Evolutionary conservation across 1,140 invertebrate species (phyloP).

Genomic region (Leucophenga varia): DNA sequence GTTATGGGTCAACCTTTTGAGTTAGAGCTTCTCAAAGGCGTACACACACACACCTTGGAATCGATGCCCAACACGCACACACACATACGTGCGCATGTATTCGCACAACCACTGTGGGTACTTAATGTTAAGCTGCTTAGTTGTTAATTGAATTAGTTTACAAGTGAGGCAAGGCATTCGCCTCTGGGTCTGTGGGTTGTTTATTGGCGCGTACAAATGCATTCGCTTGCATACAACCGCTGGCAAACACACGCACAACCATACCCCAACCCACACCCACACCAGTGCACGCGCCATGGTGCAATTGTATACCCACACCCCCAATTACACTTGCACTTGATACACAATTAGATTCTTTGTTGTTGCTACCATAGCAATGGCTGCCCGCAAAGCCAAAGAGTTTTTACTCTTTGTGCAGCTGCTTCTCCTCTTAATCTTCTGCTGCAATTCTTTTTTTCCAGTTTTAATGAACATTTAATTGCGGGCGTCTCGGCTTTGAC

Average conservation of each 20-base stretch:
- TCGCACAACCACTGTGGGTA: constrained; percentile 27
- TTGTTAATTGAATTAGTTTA: constrained; percentile 53
- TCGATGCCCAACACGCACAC: too few species aligned
- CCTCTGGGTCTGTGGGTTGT: constrained; percentile 13
- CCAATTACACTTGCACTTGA: constrained; percentile 45
- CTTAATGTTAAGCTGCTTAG: constrained; percentile 49
- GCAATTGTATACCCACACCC: constrained; percentile 12
- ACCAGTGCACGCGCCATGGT: too few species aligned
- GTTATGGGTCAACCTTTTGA: constrained; percentile 26
- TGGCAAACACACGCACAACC: neutral
- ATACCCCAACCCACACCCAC: neutral
- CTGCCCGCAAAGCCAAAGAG: constrained; percentile 22
- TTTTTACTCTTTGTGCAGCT: constrained; percentile 18
- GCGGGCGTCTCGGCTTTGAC: constrained; percentile 36
- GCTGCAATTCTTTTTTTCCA: constrained; percentile 17
- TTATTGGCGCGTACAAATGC: constrained; percentile 24
- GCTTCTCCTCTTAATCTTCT: constrained; percentile 14
- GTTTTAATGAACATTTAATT: constrained; percentile 49
- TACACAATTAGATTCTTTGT: constrained; percentile 49
- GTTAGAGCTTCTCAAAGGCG: constrained; percentile 14
- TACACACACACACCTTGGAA: neutral
- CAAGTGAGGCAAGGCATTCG: constrained; percentile 30
- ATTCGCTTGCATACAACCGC: constrained; percentile 4
- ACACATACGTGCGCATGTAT: neutral
- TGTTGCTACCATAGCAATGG: constrained; percentile 19